Percentiles rank a stretch among this genome's conserved stretches.
phyloP scores from a whole-genome alignment of 2,888 invertebrate species.

The Calameuta pallipes region DNA sequence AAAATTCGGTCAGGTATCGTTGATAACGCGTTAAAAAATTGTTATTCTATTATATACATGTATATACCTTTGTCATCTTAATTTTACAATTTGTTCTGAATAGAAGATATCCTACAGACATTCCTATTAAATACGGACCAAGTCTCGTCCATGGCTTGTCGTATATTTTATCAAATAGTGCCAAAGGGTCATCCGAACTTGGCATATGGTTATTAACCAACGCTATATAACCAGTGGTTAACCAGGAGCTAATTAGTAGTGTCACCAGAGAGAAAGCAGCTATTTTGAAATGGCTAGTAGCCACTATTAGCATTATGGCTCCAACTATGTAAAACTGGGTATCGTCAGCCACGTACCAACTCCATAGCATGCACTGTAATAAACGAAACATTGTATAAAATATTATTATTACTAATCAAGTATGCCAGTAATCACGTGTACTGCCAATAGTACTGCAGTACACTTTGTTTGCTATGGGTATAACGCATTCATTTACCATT shows the following conservation, averaged over 20 bases:
- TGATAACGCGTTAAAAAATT: conserved; percentile 32
- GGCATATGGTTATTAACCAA: conserved; percentile 84
- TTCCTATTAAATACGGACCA: conserved; percentile 87
- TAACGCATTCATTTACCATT: conserved; percentile 73
- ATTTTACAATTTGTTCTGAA: conserved; percentile 86
- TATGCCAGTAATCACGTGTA: no score
- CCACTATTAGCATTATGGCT: conserved; percentile 82
- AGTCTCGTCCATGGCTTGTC: conserved; percentile 90
- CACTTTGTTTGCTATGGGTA: no score
- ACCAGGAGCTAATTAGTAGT: conserved; percentile 81
- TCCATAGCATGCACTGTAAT: conserved; percentile 89
- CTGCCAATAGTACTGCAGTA: no score
- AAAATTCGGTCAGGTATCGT: no score
- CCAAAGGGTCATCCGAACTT: conserved; percentile 82
- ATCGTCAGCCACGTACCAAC: conserved; percentile 90
- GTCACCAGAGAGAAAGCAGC: conserved; percentile 75
- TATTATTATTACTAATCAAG: no score
- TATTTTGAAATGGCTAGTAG: conserved; percentile 83
- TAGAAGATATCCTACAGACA: conserved; percentile 85
- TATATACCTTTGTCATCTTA: conserved; percentile 75
- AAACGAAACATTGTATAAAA: conserved; percentile 9
- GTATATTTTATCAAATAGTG: conserved; percentile 88
- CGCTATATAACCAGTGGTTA: conserved; percentile 84
- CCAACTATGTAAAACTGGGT: conserved; percentile 89
- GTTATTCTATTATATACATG: neutral